These are phyloP conservation scores for Tenebrosternarchus preto DNA, from an alignment of 2,113 vertebrate species.

Conservation along the genomic window DNA sequence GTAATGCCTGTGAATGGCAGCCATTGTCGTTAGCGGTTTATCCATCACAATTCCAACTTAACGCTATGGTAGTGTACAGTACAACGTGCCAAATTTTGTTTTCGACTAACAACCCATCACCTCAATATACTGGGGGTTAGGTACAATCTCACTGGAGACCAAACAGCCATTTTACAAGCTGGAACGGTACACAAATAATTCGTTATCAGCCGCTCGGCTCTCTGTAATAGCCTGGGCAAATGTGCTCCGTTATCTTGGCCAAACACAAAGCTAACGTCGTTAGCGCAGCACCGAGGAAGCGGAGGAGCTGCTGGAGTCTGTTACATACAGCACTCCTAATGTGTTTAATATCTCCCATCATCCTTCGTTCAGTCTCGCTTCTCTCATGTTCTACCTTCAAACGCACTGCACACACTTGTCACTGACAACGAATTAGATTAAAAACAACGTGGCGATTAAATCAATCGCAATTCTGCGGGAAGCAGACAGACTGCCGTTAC, in stretches of 20 bases:
- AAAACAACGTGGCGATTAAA: background rate
- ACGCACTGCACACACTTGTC: too few relatives aligned
- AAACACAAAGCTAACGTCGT: constrained; percentile 38
- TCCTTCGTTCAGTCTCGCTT: background rate
- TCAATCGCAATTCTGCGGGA: too few relatives aligned
- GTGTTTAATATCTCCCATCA: constrained; percentile 46
- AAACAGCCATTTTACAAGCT: constrained; percentile 11
- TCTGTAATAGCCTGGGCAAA: constrained; percentile 31
- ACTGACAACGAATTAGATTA: too few relatives aligned
- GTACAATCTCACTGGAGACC: constrained; percentile 12
- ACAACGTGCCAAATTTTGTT: too few relatives aligned
- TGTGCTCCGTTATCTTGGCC: constrained; percentile 13
- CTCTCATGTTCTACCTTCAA: background rate
- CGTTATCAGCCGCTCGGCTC: constrained; percentile 12
- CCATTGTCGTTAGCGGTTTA: too few relatives aligned
- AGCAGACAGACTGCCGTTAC: too few relatives aligned
- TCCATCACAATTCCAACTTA: too few relatives aligned
- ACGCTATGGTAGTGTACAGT: too few relatives aligned
- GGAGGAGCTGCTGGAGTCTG: constrained; percentile 37
- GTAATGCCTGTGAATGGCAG: too few relatives aligned
- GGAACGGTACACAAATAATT: constrained; percentile 37
- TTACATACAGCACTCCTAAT: constrained; percentile 54
- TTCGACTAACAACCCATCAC: too few relatives aligned
- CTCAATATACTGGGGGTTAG: background rate
- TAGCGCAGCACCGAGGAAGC: constrained; percentile 7